Evolutionary conservation across 2,888 invertebrate species (phyloP), one percentile per base, ranked within the genome.

Genomic region (Amblyjoppa fuscipennis): DNA sequence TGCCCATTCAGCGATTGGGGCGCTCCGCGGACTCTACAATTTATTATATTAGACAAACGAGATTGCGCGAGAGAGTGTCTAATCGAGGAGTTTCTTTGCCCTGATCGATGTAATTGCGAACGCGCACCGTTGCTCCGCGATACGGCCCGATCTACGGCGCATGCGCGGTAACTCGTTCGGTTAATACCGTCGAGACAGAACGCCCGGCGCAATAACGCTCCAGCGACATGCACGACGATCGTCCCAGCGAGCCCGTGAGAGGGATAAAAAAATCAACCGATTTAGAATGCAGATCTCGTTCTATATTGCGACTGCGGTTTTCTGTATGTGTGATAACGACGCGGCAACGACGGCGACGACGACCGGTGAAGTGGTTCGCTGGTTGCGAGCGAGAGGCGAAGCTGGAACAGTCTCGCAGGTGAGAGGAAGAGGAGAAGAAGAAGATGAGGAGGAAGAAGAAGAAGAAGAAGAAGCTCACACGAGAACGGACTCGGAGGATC

Each of bases 241-340:
- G 81, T 85, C 76, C 76, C 53, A 20, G 53, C 53, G 16, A 16
- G 53, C 20, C 53, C 11, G 25, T 38, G 73, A 20, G 51, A 59
- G 56, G 79, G 59, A 45, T 56, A 51, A 49, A 81, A 59, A 79
- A 80, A 79, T 53, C 34, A 80, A 41, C 83, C 80, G 87, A 87
- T 86, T 84, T 87, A 83, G 75, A 85, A 86, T 83, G 86, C 81
- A 85, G 84, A 88, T 87, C 83, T 87, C 77, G 84, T 82, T 83
- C 88, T 82, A 79, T 81, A 87, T 84, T 79, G 71, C 76, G 38
- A 38, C 73, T 38, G 66, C n/a, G 38, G 25, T 64, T 20, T 64
- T 20, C 38, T 68, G 41, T 76, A 38, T 76, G 20, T 66, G 70
- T 41, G 82, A 85, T 82, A 76, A 85, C 81, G 82, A 81, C 45